Evolutionary conservation across 2,888 invertebrate genomes (phyloP).

Genomic region (Coenonympha arcania): DNA sequence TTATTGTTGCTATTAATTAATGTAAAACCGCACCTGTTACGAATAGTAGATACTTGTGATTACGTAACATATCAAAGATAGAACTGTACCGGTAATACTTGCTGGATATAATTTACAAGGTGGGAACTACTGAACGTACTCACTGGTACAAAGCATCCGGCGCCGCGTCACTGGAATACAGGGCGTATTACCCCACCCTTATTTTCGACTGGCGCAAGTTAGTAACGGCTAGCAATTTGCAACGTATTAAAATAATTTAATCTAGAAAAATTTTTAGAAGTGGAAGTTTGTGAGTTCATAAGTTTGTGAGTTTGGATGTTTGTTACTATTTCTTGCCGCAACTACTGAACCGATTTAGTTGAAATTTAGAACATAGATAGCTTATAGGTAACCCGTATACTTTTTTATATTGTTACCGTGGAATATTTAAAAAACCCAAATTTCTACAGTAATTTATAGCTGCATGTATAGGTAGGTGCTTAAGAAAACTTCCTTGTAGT

Average conservation of each 20-base stretch:
- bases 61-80: conserved; percentile 1
- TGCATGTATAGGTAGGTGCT: too few relatives aligned
- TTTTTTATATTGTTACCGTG: too few relatives aligned
- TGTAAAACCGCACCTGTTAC: background rate
- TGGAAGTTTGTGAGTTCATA: background rate
- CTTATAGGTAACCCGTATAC: too few relatives aligned
- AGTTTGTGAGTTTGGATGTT: too few relatives aligned
- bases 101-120: conserved; percentile 18
- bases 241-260: too few relatives aligned
- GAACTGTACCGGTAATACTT: background rate
- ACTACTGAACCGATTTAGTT: too few relatives aligned
- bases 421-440: too few relatives aligned
- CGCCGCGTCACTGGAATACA: conserved; percentile 40
- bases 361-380: too few relatives aligned
- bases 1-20: background rate
- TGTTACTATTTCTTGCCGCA: too few relatives aligned
- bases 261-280: too few relatives aligned
- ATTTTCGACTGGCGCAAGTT: conserved; percentile 25
- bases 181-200: conserved; percentile 42
- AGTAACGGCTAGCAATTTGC: conserved; percentile 9
- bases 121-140: conserved; percentile 26
- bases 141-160: conserved; percentile 40
- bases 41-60: conserved; percentile 1
- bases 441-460: too few relatives aligned
- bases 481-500: too few relatives aligned